Base-by-base conservation (phyloP, 2,888 invertebrate genomes). In the Apamea anceps region DNA sequence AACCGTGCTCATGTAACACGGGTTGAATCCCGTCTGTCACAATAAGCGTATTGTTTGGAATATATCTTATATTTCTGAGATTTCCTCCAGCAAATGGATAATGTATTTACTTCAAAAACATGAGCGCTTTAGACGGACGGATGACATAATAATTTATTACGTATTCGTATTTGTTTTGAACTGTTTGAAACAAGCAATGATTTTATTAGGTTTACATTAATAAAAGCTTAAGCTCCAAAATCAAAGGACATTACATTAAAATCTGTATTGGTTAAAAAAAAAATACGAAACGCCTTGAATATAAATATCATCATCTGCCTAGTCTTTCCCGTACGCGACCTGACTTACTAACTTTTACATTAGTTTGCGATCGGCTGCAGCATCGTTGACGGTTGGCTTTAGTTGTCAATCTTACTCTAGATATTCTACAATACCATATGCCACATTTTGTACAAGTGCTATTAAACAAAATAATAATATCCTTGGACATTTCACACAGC, bases 31-130 rank as follows among this genome's bases (percentile, higher is more conserved):
- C 18, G 42, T 18, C 45, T 63, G 77, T 76, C 82, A 76, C 62
- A 76, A 54, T 57, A n/a, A 5, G 12, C 12, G 76, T 28, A 76
- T 68, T 75, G 62, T 82, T 80, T 6, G 12, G 12, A 75, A 62
- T 54, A 62, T 54, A 68, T 45, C 42, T 80, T 32, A 62, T 67
- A 18, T 74, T 68, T 48, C 62, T 48, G 37, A 54, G 37, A 75
- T 68, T 82, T 57, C 12, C 28, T 67, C 25, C 2, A 75, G 15
- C 15, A 67, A 80, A 75, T 51, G 62, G 32, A 62, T 54, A 42
- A 68, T 82, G 67, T 60, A 75, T 75, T 62, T 67, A 28, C 75
- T 62, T 82, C 60, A 82, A 62, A 15, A 75, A 60, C n/a, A 62
- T 66, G 66, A 75, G 66, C 51, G n/a, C 21, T 67, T 60, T 13